phyloP scores from a whole-genome alignment of 2,797 vertebrate genomes.

The Thalassophryne amazonica region DNA sequence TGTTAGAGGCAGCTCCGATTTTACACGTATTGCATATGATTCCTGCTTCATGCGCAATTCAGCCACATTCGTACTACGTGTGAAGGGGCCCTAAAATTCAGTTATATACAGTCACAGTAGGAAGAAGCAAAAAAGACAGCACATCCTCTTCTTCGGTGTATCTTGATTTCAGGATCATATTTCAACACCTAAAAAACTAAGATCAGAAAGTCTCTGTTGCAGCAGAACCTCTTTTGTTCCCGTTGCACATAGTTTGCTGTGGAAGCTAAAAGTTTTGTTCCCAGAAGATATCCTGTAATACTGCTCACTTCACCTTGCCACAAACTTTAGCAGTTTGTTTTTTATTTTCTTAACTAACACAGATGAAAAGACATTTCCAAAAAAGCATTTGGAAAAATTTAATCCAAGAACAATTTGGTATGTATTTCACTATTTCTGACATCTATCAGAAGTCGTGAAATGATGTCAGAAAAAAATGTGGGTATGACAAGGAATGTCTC shows the following conservation, averaged over 20 bases:
- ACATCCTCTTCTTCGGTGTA: conserved; percentile 7
- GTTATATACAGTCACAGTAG: too few relatives aligned
- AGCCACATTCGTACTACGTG: too few relatives aligned
- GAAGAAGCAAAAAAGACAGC: neutral
- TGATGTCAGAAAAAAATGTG: conserved; percentile 25
- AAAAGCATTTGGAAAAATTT: conserved; percentile 31
- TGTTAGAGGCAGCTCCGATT: too few relatives aligned
- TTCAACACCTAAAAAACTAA: conserved; percentile 4
- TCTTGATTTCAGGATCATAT: neutral
- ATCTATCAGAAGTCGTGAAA: too few relatives aligned
- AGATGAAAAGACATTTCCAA: conserved; percentile 14
- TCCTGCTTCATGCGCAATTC: too few relatives aligned
- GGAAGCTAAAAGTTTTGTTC: conserved; percentile 4
- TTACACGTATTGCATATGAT: too few relatives aligned
- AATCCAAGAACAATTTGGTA: conserved; percentile 37
- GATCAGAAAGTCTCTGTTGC: neutral
- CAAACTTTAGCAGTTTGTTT: neutral
- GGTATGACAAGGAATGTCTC: conserved; percentile 18
- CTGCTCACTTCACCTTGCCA: neutral
- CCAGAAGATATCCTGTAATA: neutral
- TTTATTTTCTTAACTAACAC: conserved; percentile 11
- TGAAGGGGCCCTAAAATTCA: too few relatives aligned
- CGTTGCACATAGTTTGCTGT: neutral
- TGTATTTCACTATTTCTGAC: conserved; percentile 4
- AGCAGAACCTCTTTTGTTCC: neutral